These are phyloP conservation scores for Urosaurus nigricauda DNA, from an alignment of 2,797 vertebrate species.

Conservation along the genomic window DNA sequence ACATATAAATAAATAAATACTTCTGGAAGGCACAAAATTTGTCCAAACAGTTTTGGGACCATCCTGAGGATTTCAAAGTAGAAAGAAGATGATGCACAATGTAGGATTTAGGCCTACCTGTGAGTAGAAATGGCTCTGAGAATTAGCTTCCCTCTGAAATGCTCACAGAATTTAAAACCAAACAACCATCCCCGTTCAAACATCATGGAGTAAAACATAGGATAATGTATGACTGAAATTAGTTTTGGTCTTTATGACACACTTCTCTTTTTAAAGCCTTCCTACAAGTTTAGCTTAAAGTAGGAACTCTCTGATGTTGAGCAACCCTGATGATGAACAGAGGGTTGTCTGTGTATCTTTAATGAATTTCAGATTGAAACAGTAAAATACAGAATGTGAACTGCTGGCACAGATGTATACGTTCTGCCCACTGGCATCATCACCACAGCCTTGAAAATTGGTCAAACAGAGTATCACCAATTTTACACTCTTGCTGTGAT, in stretches of 20 bases:
- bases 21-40: too few relatives aligned
- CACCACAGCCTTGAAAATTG: conserved; percentile 24
- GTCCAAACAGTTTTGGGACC: too few relatives aligned
- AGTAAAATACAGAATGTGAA: conserved; percentile 27
- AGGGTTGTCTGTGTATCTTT: rapidly evolving
- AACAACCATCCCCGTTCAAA: background rate
- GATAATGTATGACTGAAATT: conserved; percentile 25
- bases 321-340: conserved; percentile 18
- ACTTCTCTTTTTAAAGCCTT: conserved; percentile 10
- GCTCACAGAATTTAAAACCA: background rate
- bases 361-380: conserved; percentile 40
- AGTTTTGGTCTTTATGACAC: conserved; percentile 31
- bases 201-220: background rate
- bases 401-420: conserved; percentile 18
- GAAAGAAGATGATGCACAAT: too few relatives aligned
- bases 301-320: conserved; percentile 37
- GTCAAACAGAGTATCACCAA: background rate
- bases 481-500: conserved; percentile 26
- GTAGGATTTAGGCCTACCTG: too few relatives aligned
- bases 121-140: background rate
- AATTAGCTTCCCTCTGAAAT: conserved; percentile 2
- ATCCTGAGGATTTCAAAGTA: too few relatives aligned
- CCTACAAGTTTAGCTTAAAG: conserved; percentile 33
- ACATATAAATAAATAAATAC: too few relatives aligned
- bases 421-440: conserved; percentile 17